Evolutionary conservation across 2,113 vertebrate species (phyloP).

Genomic region (Ceratotherium simum): DNA sequence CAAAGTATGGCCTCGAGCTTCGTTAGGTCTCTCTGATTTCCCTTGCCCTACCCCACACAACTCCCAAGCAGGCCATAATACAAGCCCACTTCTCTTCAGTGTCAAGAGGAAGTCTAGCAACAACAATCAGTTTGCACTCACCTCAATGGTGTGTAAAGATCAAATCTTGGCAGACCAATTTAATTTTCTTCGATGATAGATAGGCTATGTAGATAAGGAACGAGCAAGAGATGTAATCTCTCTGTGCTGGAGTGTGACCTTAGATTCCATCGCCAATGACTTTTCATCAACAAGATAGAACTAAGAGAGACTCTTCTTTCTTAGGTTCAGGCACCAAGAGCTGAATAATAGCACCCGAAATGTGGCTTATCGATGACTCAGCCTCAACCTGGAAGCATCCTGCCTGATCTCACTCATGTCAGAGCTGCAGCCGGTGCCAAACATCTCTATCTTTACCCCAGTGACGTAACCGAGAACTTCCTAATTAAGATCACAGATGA

Average conservation of each 20-base stretch:
- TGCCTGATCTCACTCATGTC: accelerated
- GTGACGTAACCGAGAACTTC: background rate
- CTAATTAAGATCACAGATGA: background rate
- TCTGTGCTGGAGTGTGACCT: background rate
- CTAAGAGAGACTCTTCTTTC: background rate
- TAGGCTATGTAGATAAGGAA: background rate
- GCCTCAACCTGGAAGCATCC: background rate
- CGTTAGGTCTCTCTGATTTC: background rate
- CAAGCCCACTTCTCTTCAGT: background rate
- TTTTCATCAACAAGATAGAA: background rate
- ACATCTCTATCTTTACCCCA: background rate
- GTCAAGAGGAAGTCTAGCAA: background rate
- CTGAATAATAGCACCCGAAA: background rate
- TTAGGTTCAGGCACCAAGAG: background rate
- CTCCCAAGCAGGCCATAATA: background rate
- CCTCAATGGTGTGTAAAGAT: background rate
- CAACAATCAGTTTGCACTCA: background rate
- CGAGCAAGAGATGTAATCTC: background rate
- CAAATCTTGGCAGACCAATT: constrained; percentile 9
- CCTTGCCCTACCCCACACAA: accelerated
- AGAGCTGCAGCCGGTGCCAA: accelerated
- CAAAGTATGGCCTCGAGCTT: accelerated
- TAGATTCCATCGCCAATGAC: background rate
- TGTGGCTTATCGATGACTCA: background rate
- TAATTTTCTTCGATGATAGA: background rate